Evolutionary conservation across 92 coral and sea anemone genomes (phyloP).

Genomic region (Zoanthus gigantus): DNA sequence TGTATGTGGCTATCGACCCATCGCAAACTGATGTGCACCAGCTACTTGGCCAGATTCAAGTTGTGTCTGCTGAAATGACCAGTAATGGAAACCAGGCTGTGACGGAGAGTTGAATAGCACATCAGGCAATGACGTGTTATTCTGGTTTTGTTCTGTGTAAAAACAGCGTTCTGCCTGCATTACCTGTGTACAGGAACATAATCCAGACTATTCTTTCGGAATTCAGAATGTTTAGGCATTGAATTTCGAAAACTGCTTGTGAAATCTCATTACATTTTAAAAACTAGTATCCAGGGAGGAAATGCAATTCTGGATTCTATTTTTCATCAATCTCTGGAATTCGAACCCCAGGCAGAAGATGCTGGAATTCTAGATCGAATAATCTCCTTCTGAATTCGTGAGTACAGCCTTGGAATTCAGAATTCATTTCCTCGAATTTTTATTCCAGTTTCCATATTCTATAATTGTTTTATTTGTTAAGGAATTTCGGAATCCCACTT

Average conservation of each 20-base stretch:
- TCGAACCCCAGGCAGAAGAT: not conserved
- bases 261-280: not conserved
- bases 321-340: no score
- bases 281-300: no score
- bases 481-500: no score
- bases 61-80: slow-evolving; percentile 35
- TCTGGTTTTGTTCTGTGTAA: not conserved
- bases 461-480: no score
- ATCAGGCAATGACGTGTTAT: not conserved
- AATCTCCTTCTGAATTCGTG: not conserved
- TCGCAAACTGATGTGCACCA: slow-evolving; percentile 88
- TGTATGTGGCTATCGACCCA: slow-evolving; percentile 99
- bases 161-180: no score
- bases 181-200: no score
- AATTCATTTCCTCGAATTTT: not conserved
- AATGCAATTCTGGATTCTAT: no score
- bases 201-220: no score
- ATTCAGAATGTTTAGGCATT: no score
- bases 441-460: not conserved
- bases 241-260: no score
- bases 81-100: slow-evolving; percentile 20
- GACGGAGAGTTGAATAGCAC: slow-evolving; percentile 13
- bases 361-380: not conserved
- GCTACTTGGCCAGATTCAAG: slow-evolving; percentile 84
- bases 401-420: not conserved